Base-by-base conservation (phyloP, 2,113 vertebrate genomes). In the Erythrocercus mccallii region DNA sequence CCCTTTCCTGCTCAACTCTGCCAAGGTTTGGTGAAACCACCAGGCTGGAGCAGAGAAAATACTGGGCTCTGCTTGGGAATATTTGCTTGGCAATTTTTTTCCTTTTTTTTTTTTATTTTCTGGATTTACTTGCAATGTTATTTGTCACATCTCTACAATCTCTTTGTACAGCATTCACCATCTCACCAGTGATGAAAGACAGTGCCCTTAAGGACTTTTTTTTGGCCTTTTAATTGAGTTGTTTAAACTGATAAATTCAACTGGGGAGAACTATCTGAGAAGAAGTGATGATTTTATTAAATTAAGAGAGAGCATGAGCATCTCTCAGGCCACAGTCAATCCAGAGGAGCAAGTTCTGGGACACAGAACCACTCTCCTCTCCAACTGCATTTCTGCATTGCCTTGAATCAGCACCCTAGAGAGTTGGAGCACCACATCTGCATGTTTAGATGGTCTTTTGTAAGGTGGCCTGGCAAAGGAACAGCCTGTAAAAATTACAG, bases 191-290 rank as follows among this genome's bases (percentile, higher is more conserved):
- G 58, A 83, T 54, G 57, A 86, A 92, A 81, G 42, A 20, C 69
- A 94, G 35, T 1, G 8, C 69, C 81, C 77, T 84, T 48, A 66
- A 93, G 73, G 81, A 58, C 51, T 74, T 80, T 54, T 48, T 45
- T 20, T 44, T 92, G 20, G 60, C 66, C 66, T 95, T 96, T 91
- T 92, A 95, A 89, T 85, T 91, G 81, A 83, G 88, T 83, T 87
- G 84, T 88, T 86, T 33, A 73, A 80, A 94, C 18, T 65, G 28
- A 65, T 82, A 86, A 68, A 81, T 87, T 90, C 50, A 94, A 11
- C 57, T 81, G 19, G 24, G 62, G 31, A 45, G 83, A 87, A 73
- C 33, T 15, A 53, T 14, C 47, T 86, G 83, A 66, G 81, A 45
- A 70, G 37, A 30, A 92, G 40, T 45, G 20, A 87, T 72, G 48